These are phyloP conservation scores for Pseudolaguvia tuberculata DNA, from an alignment of 2,113 vertebrate genomes.

Conservation along the genomic window DNA sequence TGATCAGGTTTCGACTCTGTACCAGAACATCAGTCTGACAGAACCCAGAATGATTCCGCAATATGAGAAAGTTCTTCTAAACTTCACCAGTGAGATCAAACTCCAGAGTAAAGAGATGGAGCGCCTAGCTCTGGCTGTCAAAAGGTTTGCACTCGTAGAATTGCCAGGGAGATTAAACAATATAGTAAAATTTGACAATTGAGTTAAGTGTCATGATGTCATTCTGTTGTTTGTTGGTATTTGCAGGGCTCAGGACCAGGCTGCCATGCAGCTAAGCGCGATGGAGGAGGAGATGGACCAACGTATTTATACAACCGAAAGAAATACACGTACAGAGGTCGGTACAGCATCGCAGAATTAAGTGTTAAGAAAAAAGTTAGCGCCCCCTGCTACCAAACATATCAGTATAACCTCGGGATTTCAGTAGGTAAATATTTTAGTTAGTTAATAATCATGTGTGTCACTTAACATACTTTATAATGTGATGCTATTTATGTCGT, in stretches of 20 bases:
- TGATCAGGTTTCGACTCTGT: slow-evolving; percentile 81
- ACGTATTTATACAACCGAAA: slow-evolving; percentile 81
- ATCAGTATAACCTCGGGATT: neutral
- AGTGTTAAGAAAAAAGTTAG: neutral
- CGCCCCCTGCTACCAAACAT: too few relatives aligned
- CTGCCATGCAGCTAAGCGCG: slow-evolving; percentile 84
- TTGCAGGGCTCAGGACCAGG: slow-evolving; percentile 91
- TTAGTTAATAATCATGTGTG: neutral
- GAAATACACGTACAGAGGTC: slow-evolving; percentile 80
- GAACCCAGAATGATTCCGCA: slow-evolving; percentile 86
- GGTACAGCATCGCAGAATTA: neutral
- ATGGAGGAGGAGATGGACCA: slow-evolving; percentile 97
- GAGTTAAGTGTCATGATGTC: too few relatives aligned
- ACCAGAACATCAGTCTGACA: slow-evolving; percentile 87
- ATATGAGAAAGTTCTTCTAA: slow-evolving; percentile 83
- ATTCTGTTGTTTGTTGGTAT: slow-evolving; percentile 24
- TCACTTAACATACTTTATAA: neutral
- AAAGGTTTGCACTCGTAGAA: slow-evolving; percentile 69
- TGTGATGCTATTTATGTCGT: neutral
- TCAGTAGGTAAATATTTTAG: neutral
- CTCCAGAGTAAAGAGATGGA: slow-evolving; percentile 91
- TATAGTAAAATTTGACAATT: neutral
- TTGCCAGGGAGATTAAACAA: neutral
- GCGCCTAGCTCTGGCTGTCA: slow-evolving; percentile 84
- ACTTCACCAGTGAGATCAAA: slow-evolving; percentile 86